These are phyloP conservation scores for Philhelius pedissequus DNA, from an alignment of 2,888 invertebrate species.

Conservation along the genomic window DNA sequence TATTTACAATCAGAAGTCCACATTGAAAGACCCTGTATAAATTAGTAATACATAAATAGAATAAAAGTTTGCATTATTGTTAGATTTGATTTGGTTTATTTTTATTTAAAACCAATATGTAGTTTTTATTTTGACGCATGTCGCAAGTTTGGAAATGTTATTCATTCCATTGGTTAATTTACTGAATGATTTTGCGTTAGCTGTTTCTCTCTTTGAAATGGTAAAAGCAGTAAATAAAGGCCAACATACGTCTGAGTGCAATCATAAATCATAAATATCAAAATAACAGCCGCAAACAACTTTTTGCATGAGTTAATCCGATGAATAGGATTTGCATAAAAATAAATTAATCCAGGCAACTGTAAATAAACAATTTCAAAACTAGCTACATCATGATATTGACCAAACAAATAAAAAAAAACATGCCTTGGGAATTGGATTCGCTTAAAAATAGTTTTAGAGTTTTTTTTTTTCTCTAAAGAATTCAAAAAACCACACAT, in stretches of 20 bases:
- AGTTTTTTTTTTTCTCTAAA: neutral
- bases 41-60: too few species aligned
- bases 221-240: too few species aligned
- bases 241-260: neutral
- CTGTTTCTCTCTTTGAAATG: too few species aligned
- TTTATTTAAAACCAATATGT: too few species aligned
- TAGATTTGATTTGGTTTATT: too few species aligned
- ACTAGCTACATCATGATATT: neutral
- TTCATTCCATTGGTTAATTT: neutral
- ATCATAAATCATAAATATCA: neutral
- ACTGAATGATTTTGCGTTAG: neutral
- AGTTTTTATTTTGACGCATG: too few species aligned
- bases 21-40: too few species aligned
- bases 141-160: neutral
- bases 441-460: neutral
- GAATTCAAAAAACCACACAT: neutral
- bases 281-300: conserved; percentile 1
- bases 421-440: neutral
- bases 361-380: neutral
- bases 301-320: neutral
- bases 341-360: neutral
- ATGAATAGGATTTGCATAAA: neutral
- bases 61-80: too few species aligned
- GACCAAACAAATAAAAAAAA: neutral
- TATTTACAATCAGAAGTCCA: too few species aligned